These are phyloP conservation scores for Oryctes rhinoceros DNA, from an alignment of 1,140 invertebrate species.

Conservation along the genomic window DNA sequence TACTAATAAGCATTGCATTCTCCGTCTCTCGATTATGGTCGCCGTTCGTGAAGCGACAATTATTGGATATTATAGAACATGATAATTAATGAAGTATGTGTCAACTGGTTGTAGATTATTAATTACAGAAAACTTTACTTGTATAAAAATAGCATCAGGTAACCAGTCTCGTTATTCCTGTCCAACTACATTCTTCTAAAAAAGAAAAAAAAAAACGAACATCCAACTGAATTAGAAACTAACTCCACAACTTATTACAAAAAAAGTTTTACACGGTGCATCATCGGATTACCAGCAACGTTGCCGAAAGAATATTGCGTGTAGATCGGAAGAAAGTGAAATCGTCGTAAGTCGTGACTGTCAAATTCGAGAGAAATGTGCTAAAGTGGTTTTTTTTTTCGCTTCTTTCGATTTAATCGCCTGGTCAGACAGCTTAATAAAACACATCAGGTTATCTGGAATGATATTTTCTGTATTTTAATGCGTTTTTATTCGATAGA, in stretches of 20 bases:
- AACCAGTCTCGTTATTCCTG: neutral
- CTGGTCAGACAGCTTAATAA: neutral
- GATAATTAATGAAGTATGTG: neutral
- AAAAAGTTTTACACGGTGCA: neutral
- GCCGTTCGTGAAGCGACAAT: slow-evolving; percentile 10
- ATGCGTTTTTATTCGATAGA: neutral
- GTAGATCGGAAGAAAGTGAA: slow-evolving; percentile 20
- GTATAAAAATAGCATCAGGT: neutral
- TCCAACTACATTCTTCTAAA: neutral
- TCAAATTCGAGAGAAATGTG: slow-evolving; percentile 33
- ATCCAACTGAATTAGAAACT: neutral
- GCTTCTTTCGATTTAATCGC: neutral
- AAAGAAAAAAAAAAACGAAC: neutral
- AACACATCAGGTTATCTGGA: neutral
- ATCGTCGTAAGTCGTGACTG: slow-evolving; percentile 19
- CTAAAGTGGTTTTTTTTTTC: neutral
- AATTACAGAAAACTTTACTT: neutral
- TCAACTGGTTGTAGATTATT: neutral
- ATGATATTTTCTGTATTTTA: neutral
- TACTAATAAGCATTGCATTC: slow-evolving; percentile 23
- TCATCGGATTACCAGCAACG: neutral
- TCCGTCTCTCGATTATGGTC: neutral
- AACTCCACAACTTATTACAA: neutral
- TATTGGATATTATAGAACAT: neutral
- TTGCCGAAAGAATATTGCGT: neutral